Conservation (phyloP, 2,797 vertebrate species). For the Phalloptychus januarius region DNA sequence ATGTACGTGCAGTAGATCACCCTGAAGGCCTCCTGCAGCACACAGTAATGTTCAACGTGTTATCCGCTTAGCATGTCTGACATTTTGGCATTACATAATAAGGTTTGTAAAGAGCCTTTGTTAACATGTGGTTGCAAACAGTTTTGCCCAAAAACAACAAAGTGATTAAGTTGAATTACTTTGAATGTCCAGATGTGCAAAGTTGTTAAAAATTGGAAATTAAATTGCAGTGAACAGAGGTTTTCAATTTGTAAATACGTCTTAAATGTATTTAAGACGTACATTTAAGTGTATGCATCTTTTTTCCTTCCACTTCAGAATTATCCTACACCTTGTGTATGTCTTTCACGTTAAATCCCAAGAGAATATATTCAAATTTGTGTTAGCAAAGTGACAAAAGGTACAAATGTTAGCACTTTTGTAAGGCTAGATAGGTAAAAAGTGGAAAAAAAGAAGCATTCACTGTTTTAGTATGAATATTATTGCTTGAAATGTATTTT, state of each 20-base stretch:
- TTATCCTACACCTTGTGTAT: background rate
- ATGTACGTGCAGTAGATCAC: slow-evolving; percentile 91
- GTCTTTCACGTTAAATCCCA: background rate
- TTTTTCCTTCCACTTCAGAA: background rate
- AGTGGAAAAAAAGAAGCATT: background rate
- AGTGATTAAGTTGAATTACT: background rate
- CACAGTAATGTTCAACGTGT: accelerated
- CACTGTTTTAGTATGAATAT: background rate
- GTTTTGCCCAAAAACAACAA: background rate
- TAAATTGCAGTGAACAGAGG: background rate
- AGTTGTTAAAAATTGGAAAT: background rate
- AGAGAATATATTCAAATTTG: background rate
- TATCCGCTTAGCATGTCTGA: background rate
- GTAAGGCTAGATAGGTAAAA: background rate
- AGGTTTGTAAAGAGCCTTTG: background rate
- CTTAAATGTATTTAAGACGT: background rate
- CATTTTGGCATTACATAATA: background rate
- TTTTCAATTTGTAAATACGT: background rate
- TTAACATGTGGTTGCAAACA: background rate
- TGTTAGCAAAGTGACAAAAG: background rate
- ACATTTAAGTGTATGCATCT: background rate
- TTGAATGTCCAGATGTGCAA: background rate
- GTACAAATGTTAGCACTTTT: background rate
- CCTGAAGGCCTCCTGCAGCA: slow-evolving; percentile 88
- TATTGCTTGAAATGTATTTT: background rate